These are phyloP conservation scores for Uloborus plumipes DNA, from an alignment of 2,888 invertebrate species.

Conservation along the genomic window DNA sequence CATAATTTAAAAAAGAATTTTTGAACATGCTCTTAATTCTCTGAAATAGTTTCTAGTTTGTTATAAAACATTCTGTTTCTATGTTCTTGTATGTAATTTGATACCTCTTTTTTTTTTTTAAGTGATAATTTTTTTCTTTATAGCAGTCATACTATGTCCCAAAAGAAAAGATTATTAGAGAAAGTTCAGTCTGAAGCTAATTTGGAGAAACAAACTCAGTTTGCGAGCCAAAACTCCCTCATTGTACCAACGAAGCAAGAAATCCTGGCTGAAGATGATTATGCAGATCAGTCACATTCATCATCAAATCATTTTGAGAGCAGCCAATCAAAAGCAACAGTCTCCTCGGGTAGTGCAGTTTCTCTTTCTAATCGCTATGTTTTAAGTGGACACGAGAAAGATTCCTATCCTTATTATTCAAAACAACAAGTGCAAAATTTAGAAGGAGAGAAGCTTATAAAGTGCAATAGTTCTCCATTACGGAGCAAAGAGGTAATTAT, in stretches of 20 bases:
- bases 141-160: constrained; percentile 71
- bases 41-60: no score
- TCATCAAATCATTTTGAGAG: constrained; percentile 37
- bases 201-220: constrained; percentile 44
- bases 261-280: constrained; percentile 55
- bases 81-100: background rate
- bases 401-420: constrained; percentile 51
- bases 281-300: constrained; percentile 33
- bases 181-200: constrained; percentile 82
- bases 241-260: constrained; percentile 64
- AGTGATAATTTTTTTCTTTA: constrained; percentile 8
- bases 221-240: constrained; percentile 32
- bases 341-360: constrained; percentile 15
- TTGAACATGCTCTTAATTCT: no score
- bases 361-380: constrained; percentile 20
- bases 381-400: constrained; percentile 25
- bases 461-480: constrained; percentile 65
- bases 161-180: constrained; percentile 89
- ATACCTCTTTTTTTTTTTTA: background rate
- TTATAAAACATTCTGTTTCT: no score
- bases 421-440: constrained; percentile 64
- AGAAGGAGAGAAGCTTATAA: constrained; percentile 66
- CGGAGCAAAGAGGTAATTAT: constrained; percentile 56
- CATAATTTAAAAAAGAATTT: no score
- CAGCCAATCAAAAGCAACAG: constrained; percentile 20